Conservation (phyloP, 1,140 invertebrate species). For the Bathynomus jamesi region DNA sequence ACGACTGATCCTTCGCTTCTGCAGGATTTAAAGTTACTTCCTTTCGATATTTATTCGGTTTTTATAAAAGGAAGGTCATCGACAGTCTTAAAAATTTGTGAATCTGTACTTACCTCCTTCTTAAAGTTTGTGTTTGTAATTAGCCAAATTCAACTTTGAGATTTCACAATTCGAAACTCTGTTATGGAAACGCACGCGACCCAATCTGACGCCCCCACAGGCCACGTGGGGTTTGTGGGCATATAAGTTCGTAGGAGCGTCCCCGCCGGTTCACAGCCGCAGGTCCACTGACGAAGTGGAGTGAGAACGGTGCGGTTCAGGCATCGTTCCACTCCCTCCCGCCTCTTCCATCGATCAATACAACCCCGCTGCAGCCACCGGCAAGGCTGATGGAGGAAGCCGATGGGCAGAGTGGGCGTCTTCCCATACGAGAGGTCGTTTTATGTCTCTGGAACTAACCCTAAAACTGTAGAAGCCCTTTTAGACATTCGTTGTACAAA, state of each 20-base stretch:
- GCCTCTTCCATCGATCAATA: background rate
- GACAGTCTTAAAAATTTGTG: no score
- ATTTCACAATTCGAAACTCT: background rate
- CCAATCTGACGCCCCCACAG: background rate
- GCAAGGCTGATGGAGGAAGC: background rate
- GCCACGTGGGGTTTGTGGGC: background rate
- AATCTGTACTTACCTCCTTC: no score
- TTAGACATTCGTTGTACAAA: no score
- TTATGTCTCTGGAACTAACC: background rate
- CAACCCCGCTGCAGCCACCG: background rate
- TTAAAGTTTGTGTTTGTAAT: no score
- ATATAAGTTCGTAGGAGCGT: background rate
- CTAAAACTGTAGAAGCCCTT: no score
- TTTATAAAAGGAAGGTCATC: no score
- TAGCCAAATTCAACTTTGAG: no score
- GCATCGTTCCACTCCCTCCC: background rate
- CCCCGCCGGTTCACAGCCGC: background rate
- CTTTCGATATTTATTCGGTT: no score
- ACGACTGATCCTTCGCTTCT: no score
- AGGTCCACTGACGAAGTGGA: background rate
- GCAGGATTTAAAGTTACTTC: no score
- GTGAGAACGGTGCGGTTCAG: background rate
- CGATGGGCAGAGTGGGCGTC: background rate
- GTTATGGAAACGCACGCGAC: background rate
- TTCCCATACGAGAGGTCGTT: background rate